These are phyloP conservation scores for Otocyon megalotis DNA, from an alignment of 2,113 vertebrate species.

Conservation along the genomic window DNA sequence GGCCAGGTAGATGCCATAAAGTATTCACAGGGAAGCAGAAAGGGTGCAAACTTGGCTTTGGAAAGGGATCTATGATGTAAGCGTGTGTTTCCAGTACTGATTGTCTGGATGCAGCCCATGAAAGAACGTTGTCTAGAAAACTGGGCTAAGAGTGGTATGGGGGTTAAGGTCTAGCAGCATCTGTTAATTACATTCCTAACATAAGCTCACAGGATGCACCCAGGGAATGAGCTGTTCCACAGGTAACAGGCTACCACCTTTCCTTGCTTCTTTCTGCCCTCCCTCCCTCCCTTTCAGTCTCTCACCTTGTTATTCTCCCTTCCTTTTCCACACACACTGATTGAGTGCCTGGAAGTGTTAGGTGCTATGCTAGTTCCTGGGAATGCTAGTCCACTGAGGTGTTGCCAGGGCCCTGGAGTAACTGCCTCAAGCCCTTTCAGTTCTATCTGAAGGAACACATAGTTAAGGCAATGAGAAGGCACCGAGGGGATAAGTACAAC, in stretches of 20 bases:
- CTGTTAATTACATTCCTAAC: background rate
- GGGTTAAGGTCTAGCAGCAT: background rate
- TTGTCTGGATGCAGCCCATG: background rate
- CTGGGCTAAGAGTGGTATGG: background rate
- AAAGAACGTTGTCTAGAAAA: background rate
- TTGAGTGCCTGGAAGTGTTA: rapidly evolving
- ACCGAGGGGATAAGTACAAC: rapidly evolving
- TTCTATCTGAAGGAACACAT: background rate
- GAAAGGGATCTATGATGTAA: background rate
- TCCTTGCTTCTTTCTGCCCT: background rate
- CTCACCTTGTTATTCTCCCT: background rate
- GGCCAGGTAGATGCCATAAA: background rate
- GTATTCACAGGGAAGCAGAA: background rate
- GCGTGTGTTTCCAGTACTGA: background rate
- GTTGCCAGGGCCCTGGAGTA: background rate
- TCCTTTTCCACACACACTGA: background rate
- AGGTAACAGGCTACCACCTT: background rate
- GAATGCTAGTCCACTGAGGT: background rate
- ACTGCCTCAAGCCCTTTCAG: background rate
- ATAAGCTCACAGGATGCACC: background rate
- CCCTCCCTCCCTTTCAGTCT: background rate
- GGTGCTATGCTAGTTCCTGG: background rate
- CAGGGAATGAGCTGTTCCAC: background rate
- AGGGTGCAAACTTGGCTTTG: background rate
- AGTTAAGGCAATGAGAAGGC: background rate